These are phyloP conservation scores for Trissolcus japonicus DNA, from an alignment of 2,888 invertebrate genomes.

Conservation along the genomic window DNA sequence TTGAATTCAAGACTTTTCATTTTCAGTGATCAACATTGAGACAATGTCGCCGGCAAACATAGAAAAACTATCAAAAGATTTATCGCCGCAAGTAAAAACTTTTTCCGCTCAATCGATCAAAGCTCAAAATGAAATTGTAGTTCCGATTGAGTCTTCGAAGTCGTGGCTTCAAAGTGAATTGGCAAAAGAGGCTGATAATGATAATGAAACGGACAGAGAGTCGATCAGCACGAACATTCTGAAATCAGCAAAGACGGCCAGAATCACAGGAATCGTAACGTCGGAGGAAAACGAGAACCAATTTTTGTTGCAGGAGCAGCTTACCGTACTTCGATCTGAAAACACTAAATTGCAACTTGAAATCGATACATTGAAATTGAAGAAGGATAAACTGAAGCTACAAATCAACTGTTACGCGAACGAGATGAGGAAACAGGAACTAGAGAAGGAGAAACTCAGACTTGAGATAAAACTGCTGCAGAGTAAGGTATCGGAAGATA, in stretches of 20 bases:
- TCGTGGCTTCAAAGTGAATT: constrained; percentile 69
- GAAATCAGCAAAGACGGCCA: constrained; percentile 35
- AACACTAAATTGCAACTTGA: constrained; percentile 70
- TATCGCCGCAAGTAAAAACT: constrained; percentile 26
- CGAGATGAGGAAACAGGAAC: constrained; percentile 70
- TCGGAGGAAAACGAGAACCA: constrained; percentile 69
- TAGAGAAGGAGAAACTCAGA: constrained; percentile 71
- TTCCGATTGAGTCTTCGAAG: constrained; percentile 64
- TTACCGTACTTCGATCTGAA: constrained; percentile 72
- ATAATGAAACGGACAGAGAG: constrained; percentile 64
- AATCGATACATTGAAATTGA: constrained; percentile 71
- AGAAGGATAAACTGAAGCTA: constrained; percentile 71
- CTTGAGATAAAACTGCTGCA: constrained; percentile 71
- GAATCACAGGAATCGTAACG: constrained; percentile 61
- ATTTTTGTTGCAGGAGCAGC: constrained; percentile 67
- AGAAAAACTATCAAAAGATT: constrained; percentile 20
- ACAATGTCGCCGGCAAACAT: constrained; percentile 26
- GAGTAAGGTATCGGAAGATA: constrained; percentile 71
- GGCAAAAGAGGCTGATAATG: constrained; percentile 61
- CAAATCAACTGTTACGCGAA: constrained; percentile 73
- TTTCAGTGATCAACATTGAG: constrained; percentile 32
- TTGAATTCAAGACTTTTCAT: neutral
- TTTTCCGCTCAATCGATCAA: constrained; percentile 58
- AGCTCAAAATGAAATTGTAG: constrained; percentile 61
- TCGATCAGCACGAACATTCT: constrained; percentile 37